These are phyloP conservation scores for Hydractinia echinata DNA, from an alignment of 30 jellyfish, hydroid and myxozoan genomes.

Conservation along the genomic window DNA sequence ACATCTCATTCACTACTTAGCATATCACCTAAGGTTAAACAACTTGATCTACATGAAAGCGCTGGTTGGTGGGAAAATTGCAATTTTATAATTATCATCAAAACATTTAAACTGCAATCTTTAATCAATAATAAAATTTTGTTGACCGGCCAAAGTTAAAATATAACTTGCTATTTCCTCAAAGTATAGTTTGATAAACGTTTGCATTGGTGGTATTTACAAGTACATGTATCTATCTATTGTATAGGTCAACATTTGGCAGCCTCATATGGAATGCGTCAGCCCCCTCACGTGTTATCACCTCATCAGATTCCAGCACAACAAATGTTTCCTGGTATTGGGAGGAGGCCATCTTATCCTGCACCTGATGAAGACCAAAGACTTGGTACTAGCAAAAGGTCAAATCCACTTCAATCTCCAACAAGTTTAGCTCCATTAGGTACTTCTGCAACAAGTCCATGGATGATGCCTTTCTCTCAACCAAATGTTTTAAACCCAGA, in stretches of 20 bases:
- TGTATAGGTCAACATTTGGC: slow-evolving; percentile 13
- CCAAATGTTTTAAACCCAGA: slow-evolving; percentile 25
- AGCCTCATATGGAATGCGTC: slow-evolving; percentile 1
- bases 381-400: background rate
- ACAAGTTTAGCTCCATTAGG: background rate
- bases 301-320: background rate
- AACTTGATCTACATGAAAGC: background rate
- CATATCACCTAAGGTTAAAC: too few relatives aligned
- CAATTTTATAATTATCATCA: background rate
- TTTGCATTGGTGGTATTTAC: background rate
- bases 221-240: background rate
- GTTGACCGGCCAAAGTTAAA: background rate
- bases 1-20: too few relatives aligned
- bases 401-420: slow-evolving; percentile 2
- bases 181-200: background rate
- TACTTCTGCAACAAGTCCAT: slow-evolving; percentile 22
- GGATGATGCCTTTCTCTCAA: slow-evolving; percentile 37
- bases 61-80: background rate
- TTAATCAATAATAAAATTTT: background rate
- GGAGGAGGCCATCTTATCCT: background rate
- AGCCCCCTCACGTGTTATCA: background rate
- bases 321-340: background rate
- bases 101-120: background rate
- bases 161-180: background rate
- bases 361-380: background rate